phyloP scores from a whole-genome alignment of 2,888 invertebrate species.

The Hirtodrosophila duncani region DNA sequence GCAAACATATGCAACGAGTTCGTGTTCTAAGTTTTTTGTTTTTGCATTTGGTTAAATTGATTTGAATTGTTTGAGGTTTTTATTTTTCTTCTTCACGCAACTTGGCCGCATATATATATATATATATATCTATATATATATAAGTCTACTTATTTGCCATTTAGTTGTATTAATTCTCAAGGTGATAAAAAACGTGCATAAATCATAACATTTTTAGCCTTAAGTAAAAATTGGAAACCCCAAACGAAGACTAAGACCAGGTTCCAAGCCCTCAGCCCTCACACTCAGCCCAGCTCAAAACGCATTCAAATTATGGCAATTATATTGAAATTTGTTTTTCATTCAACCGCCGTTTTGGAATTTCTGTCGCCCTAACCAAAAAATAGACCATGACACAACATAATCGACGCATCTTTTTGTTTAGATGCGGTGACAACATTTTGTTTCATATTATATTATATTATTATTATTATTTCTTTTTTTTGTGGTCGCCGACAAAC shows the following conservation, averaged over 20 bases:
- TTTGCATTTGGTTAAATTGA: background rate
- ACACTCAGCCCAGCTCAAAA: constrained; percentile 59
- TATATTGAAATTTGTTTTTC: constrained; percentile 57
- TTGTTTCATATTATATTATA: constrained; percentile 4
- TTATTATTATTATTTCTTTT: background rate
- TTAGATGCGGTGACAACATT: constrained; percentile 19
- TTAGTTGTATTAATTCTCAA: constrained; percentile 37
- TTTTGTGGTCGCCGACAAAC: background rate
- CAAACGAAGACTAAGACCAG: background rate
- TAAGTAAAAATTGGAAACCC: constrained; percentile 33
- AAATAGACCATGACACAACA: constrained; percentile 52
- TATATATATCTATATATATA: background rate
- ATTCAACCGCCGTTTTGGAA: constrained; percentile 39
- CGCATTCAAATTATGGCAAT: constrained; percentile 68
- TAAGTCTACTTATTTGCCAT: no score
- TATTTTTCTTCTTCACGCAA: no score
- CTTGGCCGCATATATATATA: background rate
- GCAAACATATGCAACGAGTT: constrained; percentile 38
- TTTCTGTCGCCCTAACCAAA: constrained; percentile 42
- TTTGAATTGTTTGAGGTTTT: no score
- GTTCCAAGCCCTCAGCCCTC: constrained; percentile 4
- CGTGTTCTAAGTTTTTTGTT: constrained; percentile 36
- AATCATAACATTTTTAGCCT: constrained; percentile 50
- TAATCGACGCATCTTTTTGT: constrained; percentile 34
- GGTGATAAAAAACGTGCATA: constrained; percentile 40